A percentile compares a stretch with the other conserved stretches of the same genome.
Evolutionary conservation across 1,140 invertebrate species (phyloP).

Genomic region (Megathymus violae): DNA sequence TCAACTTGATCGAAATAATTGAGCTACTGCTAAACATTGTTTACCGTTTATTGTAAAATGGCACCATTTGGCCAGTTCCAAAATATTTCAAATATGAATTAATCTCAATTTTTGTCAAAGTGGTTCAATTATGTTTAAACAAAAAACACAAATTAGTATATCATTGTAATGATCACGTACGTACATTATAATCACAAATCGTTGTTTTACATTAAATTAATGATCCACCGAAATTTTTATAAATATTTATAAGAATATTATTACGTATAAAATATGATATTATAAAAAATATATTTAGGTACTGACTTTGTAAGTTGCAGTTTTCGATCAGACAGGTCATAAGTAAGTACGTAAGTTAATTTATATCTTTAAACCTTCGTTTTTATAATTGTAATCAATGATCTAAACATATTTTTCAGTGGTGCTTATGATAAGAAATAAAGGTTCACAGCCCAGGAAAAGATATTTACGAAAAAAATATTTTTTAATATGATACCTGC

Average conservation of each 20-base stretch:
- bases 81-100: no score
- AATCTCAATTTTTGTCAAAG: no score
- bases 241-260: background rate
- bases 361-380: no score
- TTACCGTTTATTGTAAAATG: no score
- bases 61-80: no score
- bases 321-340: constrained; percentile 10
- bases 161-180: no score
- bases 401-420: background rate
- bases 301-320: background rate
- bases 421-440: no score
- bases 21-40: no score
- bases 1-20: no score
- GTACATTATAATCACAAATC: constrained; percentile 13
- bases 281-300: background rate
- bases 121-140: no score
- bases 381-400: background rate
- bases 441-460: background rate
- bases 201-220: background rate
- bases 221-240: constrained; percentile 25
- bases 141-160: background rate
- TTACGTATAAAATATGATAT: background rate
- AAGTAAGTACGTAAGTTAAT: background rate
- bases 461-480: background rate
- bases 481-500: no score